A percentile compares a stretch with the other conserved stretches of the same genome.
These are phyloP conservation scores for Notechis scutatus DNA, from an alignment of 2,113 vertebrate genomes.

Conservation along the genomic window DNA sequence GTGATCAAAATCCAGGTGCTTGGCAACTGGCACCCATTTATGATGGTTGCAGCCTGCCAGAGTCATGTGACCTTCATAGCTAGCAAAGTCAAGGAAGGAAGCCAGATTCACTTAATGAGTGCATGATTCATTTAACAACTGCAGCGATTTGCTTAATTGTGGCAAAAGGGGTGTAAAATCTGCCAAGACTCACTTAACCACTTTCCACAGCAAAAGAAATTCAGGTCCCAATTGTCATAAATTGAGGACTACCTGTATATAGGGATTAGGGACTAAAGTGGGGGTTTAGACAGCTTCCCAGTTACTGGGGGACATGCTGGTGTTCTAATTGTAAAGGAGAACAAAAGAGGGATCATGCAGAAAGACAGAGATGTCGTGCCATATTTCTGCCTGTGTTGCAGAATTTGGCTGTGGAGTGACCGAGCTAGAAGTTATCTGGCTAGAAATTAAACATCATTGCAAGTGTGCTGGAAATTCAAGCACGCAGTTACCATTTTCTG, in stretches of 20 bases:
- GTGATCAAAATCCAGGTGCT: not conserved
- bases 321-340: not conserved
- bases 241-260: not conserved
- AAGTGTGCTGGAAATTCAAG: not conserved
- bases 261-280: not conserved
- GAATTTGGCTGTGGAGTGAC: not conserved
- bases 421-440: not conserved
- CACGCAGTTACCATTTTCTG: not conserved
- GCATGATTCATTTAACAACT: no score
- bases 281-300: not conserved
- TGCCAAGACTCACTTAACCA: no score
- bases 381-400: not conserved
- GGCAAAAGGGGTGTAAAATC: no score
- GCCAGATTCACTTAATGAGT: no score
- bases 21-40: not conserved
- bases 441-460: not conserved
- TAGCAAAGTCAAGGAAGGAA: not conserved
- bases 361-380: not conserved
- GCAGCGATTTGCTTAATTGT: no score
- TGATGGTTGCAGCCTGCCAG: not conserved
- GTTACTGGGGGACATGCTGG: not conserved
- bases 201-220: no score
- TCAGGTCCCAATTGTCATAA: no score
- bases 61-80: not conserved
- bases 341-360: not conserved